Conservation (phyloP, 2,113 vertebrate species). For the Scolopax mira region DNA sequence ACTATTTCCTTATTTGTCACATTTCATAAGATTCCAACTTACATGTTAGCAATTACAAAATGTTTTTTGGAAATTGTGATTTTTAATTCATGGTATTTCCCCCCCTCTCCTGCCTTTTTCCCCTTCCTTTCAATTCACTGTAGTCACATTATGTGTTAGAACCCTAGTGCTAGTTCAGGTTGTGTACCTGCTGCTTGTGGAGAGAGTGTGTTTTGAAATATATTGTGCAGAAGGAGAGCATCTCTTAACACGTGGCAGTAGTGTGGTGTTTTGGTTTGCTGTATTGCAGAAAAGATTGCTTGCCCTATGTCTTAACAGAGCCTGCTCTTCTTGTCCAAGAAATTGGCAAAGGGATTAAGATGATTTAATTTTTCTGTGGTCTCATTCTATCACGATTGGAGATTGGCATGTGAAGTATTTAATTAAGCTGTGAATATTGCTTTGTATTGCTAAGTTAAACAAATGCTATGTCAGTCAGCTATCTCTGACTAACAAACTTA, state of each 20-base stretch:
- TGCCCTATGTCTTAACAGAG: not conserved
- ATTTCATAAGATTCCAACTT: conserved; percentile 17
- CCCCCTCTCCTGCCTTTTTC: not conserved
- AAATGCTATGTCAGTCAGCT: not conserved
- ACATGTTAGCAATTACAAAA: not conserved
- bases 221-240: not conserved
- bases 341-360: not conserved
- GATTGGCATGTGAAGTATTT: not conserved
- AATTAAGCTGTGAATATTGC: not conserved
- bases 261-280: not conserved
- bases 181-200: not conserved
- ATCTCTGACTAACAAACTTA: not conserved
- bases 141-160: not conserved
- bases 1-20: not conserved
- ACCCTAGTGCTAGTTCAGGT: not conserved
- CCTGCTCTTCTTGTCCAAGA: not conserved
- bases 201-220: not conserved
- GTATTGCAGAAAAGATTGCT: not conserved
- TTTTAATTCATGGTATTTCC: not conserved
- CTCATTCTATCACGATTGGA: not conserved
- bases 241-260: not conserved
- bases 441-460: not conserved
- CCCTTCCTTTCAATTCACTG: not conserved
- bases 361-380: not conserved
- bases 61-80: accelerated